Conservation (phyloP, 1,140 invertebrate species). For the Atta texana region DNA sequence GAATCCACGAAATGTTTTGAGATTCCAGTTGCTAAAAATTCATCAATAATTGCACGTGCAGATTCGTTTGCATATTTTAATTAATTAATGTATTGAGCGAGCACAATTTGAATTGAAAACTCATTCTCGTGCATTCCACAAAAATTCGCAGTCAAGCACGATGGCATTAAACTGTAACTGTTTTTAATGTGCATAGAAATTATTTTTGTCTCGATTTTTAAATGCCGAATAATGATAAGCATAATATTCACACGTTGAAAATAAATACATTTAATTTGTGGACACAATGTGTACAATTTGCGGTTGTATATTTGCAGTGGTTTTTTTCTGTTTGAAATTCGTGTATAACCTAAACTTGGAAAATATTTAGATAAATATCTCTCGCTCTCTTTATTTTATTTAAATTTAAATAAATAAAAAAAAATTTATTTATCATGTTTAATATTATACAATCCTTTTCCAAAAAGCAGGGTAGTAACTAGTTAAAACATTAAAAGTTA, state of each 20-base stretch:
- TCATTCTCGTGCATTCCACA: neutral
- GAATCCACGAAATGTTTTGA: neutral
- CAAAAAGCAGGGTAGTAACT: neutral
- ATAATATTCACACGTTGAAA: neutral
- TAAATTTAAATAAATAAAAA: too few relatives aligned
- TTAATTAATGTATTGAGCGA: neutral
- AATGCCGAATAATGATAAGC: neutral
- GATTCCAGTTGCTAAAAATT: constrained; percentile 28
- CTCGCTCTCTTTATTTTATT: neutral
- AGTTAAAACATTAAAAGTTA: too few relatives aligned
- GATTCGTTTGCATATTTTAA: constrained; percentile 28
- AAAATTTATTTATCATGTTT: neutral
- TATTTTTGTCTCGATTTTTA: neutral
- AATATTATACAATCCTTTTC: neutral
- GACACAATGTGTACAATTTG: too few relatives aligned
- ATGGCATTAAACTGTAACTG: neutral
- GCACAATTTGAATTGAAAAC: neutral
- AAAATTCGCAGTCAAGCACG: neutral
- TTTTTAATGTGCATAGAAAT: neutral
- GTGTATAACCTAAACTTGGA: neutral
- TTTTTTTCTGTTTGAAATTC: neutral
- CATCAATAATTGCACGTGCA: neutral
- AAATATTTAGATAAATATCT: neutral
- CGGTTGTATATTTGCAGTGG: neutral
- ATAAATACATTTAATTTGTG: neutral